phyloP scores from a whole-genome alignment of 2,888 invertebrate genomes.

The Drosophila picticornis region DNA sequence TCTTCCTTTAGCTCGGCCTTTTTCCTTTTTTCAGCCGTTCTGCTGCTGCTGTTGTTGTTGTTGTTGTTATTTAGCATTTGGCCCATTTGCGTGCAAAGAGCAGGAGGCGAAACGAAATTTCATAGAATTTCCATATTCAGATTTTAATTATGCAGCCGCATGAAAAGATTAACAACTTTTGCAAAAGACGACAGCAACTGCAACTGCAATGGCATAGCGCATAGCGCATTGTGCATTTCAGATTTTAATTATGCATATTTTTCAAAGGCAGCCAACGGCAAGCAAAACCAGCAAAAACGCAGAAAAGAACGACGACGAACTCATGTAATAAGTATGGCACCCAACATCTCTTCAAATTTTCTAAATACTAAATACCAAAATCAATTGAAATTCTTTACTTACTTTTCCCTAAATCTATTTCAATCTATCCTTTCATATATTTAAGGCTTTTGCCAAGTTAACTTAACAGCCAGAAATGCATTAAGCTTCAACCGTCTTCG shows the following conservation, averaged over 20 bases:
- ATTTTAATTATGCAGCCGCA: constrained; percentile 85
- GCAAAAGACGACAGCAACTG: constrained; percentile 29
- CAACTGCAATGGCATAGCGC: not conserved
- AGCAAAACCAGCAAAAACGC: constrained; percentile 10
- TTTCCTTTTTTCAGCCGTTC: constrained; percentile 27
- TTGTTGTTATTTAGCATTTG: constrained; percentile 47
- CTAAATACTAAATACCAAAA: not conserved
- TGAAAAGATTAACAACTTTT: constrained; percentile 85
- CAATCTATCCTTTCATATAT: not conserved
- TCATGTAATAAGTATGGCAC: not conserved
- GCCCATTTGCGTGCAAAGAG: constrained; percentile 44
- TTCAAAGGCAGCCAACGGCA: constrained; percentile 51
- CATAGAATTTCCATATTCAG: constrained; percentile 77
- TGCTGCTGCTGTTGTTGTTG: constrained; percentile 21
- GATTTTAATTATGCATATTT: constrained; percentile 77
- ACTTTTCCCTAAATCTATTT: not conserved
- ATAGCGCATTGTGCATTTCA: constrained; percentile 63
- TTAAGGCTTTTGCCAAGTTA: not conserved
- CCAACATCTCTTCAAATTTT: not conserved
- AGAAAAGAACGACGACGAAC: not conserved
- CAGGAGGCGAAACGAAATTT: constrained; percentile 27
- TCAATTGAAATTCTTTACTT: not conserved
- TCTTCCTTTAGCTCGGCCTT: constrained; percentile 29
- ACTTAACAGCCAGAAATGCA: not conserved
- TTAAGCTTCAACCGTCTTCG: not conserved